Evolutionary conservation across 1,140 invertebrate species (phyloP), one percentile per base, ranked within the genome.

Genomic region (Trinorchestia longiramus): DNA sequence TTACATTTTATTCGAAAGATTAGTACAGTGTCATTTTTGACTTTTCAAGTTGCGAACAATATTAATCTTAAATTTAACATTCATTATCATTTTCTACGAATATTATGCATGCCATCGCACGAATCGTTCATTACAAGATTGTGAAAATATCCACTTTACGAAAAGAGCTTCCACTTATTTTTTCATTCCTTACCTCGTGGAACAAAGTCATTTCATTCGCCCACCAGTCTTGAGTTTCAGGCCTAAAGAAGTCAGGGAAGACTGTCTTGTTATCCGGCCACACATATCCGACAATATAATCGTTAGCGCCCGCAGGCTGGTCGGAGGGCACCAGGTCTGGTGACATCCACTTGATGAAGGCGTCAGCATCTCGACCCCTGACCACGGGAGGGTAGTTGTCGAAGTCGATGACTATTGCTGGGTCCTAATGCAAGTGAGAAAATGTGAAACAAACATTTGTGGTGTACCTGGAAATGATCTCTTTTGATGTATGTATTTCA

Each of bases 161-260:
- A n/a, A n/a, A n/a, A n/a, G n/a, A n/a, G n/a, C n/a, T n/a, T n/a
- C n/a, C n/a, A n/a, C n/a, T n/a, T n/a, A n/a, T n/a, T n/a, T n/a
- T n/a, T n/a, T n/a, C n/a, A n/a, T n/a, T n/a, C n/a, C 92, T 95
- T 28, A 96, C 95, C 41, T 97, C 95, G 87, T 96, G 96, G 96
- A 97, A 97, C 3, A 95, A 57, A n/a, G 90, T 94, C n/a, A 97
- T 53, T 87, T 97, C 96, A 42, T 96, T 96, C 41, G 41, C 47
- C 97, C 97, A 97, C 96, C 97, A 97, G 40, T 41, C 94, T n/a
- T 96, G 88, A 11, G 97, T 96, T 90, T 96, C 96, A 45, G 95
- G 95, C 40, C 96, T 96, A 23, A 97, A 95, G 95, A 97, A 97
- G 95, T 97, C 97, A 8, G 96, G 96, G 88, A 96, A 97, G 43